phyloP scores from a whole-genome alignment of 2,797 vertebrate species.

The Oryzias sinensis region DNA sequence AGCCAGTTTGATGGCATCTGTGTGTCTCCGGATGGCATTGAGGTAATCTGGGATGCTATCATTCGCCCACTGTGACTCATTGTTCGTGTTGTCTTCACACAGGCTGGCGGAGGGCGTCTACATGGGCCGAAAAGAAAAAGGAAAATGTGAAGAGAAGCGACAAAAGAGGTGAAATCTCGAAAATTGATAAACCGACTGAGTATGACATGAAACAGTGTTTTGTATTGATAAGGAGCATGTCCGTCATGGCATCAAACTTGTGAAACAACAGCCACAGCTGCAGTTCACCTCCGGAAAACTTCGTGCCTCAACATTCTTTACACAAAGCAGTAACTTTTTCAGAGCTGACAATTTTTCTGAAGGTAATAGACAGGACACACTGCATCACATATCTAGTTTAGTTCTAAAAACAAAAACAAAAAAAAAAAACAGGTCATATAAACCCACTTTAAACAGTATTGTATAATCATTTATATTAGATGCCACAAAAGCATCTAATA shows the following conservation, averaged over 20 bases:
- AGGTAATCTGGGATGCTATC: constrained; percentile 91
- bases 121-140: neutral
- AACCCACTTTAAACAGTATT: too few relatives aligned
- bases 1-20: constrained; percentile 53
- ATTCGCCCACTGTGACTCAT: constrained; percentile 80
- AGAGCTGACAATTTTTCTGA: neutral
- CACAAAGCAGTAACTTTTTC: neutral
- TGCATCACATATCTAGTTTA: too few relatives aligned
- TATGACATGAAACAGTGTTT: neutral
- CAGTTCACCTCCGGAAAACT: neutral
- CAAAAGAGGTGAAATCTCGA: neutral
- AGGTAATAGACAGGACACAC: too few relatives aligned
- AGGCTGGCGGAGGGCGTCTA: constrained; percentile 1
- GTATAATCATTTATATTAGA: too few relatives aligned
- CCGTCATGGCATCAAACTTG: too few relatives aligned
- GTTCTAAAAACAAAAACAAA: too few relatives aligned
- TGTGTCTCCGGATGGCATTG: constrained; percentile 81
- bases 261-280: too few relatives aligned
- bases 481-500: too few relatives aligned
- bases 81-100: constrained; percentile 40
- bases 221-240: too few relatives aligned
- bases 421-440: too few relatives aligned
- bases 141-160: constrained; percentile 1
- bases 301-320: neutral
- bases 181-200: neutral